Conservation (phyloP, 1,140 invertebrate species). For the Brachionus koreanus region DNA sequence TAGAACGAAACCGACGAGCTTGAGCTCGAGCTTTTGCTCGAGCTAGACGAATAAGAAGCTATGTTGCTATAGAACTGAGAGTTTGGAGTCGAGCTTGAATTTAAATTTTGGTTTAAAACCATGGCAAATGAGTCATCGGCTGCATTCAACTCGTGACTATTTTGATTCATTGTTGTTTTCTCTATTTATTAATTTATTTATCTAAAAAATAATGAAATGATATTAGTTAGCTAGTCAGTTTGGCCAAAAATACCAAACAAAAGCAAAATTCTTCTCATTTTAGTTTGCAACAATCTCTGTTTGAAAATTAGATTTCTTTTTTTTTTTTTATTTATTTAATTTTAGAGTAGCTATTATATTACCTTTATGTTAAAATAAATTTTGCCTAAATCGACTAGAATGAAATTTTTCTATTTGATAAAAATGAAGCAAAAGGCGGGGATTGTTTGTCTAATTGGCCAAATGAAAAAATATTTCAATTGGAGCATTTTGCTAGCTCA, state of each 20-base stretch:
- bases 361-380: constrained; percentile 17
- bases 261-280: background rate
- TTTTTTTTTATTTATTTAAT: constrained; percentile 9
- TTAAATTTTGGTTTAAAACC: background rate
- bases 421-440: background rate
- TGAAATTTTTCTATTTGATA: constrained; percentile 14
- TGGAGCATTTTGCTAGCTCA: background rate
- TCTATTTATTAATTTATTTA: background rate
- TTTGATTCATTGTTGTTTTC: background rate
- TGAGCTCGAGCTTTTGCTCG: background rate
- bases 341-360: constrained; percentile 5
- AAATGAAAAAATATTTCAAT: background rate
- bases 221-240: background rate
- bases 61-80: background rate
- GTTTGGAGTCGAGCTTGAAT: background rate
- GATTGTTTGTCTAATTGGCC: background rate
- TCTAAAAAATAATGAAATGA: no score
- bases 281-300: background rate
- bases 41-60: background rate
- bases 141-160: constrained; percentile 2
- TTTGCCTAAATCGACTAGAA: background rate
- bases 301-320: background rate
- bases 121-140: background rate
- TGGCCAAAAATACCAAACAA: background rate
- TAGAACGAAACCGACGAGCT: background rate